Percentiles rank a stretch among this genome's conserved stretches.
Conservation (phyloP, 1,140 invertebrate genomes). For the Leptinotarsa undecemlineata region DNA sequence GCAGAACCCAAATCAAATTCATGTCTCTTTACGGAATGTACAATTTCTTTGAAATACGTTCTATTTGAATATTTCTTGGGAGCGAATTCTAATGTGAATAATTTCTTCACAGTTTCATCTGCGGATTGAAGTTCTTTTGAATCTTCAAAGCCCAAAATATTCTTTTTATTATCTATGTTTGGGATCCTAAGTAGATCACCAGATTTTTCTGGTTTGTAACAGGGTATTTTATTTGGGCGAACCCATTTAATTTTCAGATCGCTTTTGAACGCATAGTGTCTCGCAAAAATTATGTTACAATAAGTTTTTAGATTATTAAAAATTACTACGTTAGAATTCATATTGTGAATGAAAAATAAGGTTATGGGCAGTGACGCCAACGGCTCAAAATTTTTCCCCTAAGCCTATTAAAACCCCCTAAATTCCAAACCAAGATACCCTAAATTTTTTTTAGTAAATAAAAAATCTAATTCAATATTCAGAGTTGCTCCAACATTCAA, state of each 20-base stretch:
- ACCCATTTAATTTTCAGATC: slow-evolving; percentile 68
- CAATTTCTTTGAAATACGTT: slow-evolving; percentile 54
- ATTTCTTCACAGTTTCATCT: slow-evolving; percentile 60
- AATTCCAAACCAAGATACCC: no score
- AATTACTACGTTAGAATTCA: neutral
- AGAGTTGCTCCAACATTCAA: no score
- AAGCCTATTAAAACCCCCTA: no score
- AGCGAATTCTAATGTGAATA: slow-evolving; percentile 63
- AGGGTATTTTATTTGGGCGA: slow-evolving; percentile 61
- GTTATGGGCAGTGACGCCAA: no score
- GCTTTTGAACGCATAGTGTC: slow-evolving; percentile 60
- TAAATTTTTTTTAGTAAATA: no score
- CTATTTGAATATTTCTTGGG: slow-evolving; percentile 51
- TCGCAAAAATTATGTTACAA: slow-evolving; percentile 7
- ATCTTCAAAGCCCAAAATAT: slow-evolving; percentile 47
- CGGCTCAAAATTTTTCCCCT: no score
- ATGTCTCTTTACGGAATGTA: slow-evolving; percentile 62
- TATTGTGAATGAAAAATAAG: neutral
- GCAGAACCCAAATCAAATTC: slow-evolving; percentile 59
- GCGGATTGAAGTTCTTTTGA: slow-evolving; percentile 62
- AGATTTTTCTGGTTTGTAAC: slow-evolving; percentile 59
- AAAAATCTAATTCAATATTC: no score
- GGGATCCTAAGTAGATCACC: slow-evolving; percentile 61
- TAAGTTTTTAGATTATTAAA: neutral
- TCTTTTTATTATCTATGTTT: slow-evolving; percentile 53